Evolutionary conservation across 2,113 vertebrate species (phyloP).

Genomic region (Pygoscelis antarcticus): DNA sequence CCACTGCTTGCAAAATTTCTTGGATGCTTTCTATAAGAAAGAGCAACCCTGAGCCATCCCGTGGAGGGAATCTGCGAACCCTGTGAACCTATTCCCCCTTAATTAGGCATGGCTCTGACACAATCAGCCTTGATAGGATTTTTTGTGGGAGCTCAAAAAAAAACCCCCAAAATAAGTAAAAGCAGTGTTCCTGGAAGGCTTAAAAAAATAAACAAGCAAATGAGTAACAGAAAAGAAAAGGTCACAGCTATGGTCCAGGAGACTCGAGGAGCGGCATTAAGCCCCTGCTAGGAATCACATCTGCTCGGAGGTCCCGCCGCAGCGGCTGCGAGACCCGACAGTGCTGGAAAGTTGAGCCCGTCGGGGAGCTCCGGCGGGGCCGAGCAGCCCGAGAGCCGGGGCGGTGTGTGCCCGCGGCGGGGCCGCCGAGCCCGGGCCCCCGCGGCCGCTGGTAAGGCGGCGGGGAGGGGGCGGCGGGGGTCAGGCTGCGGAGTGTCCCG

Average conservation of each 20-base stretch:
- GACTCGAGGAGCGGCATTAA: neutral
- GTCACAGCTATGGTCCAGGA: neutral
- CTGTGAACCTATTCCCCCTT: neutral
- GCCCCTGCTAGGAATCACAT: neutral
- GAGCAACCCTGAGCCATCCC: neutral
- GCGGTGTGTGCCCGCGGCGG: neutral
- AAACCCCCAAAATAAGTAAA: neutral
- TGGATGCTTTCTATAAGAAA: neutral
- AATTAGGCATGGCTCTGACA: neutral
- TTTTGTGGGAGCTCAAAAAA: neutral
- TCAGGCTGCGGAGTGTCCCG: fast-evolving
- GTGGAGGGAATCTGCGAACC: fast-evolving
- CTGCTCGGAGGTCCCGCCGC: neutral
- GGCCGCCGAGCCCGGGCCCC: neutral
- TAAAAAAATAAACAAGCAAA: neutral
- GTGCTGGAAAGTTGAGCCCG: fast-evolving
- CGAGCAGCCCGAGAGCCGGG: neutral
- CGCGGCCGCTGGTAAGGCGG: neutral
- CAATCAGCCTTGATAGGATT: neutral
- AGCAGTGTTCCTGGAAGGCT: neutral
- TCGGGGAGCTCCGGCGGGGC: neutral
- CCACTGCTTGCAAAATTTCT: neutral
- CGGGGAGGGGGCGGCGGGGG: neutral
- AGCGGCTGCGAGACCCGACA: neutral
- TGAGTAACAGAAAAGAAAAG: neutral